Evolutionary conservation across 37 sponge, comb jelly and placozoan genomes (phyloP), one percentile per base, ranked within the genome.

Genomic region (Petrosia ficiformis): DNA sequence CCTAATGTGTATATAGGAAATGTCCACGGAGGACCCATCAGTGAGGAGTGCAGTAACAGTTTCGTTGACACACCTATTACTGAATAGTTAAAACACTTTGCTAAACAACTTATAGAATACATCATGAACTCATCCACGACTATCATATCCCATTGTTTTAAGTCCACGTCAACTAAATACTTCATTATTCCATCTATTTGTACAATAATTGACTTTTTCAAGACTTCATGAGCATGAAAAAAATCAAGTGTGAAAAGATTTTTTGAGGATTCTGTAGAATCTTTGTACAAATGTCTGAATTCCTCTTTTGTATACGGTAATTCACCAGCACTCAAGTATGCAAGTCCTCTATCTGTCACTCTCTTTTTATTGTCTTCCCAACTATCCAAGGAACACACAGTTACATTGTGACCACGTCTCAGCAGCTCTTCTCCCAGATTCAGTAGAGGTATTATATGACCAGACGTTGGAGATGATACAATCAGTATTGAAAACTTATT

Each of bases 391-490:
- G 70, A 21, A 33, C 61, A 71, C 33, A 87, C 8, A 4, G 88
- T 78, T 1, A 82, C 83, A n/a, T 77, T 82, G 83, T 87, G 88
- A 1, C 83, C 83, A n/a, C 83, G 42, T 0, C 38, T 31, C 58
- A 77, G 66, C 57, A 87, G 70, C 44, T 82, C 78, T 30, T 87
- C 83, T 56, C 73, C 88, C 22, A 87, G 68, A 34, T 44, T 36
- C 0, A 82, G 63, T 19, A 73, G 10, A 0, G 74, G 72, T n/a
- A 24, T 34, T 0, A 65, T 19, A 35, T 87, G 88, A 21, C 88
- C 78, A 1, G 68, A 2, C 10, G 24, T 0, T 0, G 73, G 74
- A 10, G 31, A 8, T 11, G 80, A 42, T 3, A 67, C 39, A 22
- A 86, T 2, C 10, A 86, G 68, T 32, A 86, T 31, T 31, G 86